Evolutionary conservation across 2,113 vertebrate genomes (phyloP), one percentile per base, ranked within the genome.

Genomic region (Aegotheles bennettii): DNA sequence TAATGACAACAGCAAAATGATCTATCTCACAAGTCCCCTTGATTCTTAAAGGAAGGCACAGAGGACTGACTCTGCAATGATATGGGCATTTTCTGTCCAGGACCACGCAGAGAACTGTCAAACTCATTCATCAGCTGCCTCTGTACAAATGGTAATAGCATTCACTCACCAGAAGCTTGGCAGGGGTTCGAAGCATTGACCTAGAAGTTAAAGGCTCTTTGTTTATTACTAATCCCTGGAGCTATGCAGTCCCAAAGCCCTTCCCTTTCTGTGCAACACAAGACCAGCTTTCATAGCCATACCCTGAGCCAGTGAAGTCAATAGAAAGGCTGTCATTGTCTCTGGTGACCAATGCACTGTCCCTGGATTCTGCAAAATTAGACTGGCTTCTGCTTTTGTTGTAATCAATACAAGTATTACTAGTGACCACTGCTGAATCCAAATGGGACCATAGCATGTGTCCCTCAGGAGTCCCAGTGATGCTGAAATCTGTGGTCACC

Each of bases 171-270:
- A 91, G 89, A 18, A 94, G 84, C 91, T 91, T 96, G 95, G 94
- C 89, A 93, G 78, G 36, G 81, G 31, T 69, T 94, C 18, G 26
- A 84, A 89, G 93, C 95, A 87, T 24, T 96, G 96, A 96, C 93
- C 95, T 95, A 95, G 93, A 95, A 95, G 91, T 87, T 95, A 96
- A 97, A 97, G 87, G 87, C 94, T 87, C 95, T 97, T 96, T 97
- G 96, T 96, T 89, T 23, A 4, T 71, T 4, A 35, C 87, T 97
- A 97, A 97, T 96, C 95, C 93, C 93, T 87, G 92, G 82, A 90
- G 94, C 90, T 96, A 81, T 96, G 92, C 87, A 80, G 79, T 42
- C 91, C 90, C 93, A 95, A 96, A 96, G 94, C 94, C 94, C 69
- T 96, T 92, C 95, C 73, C 92, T 96, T 96, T 97, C 94, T 96